Percentiles rank a stretch among this genome's conserved stretches.
phyloP scores from a whole-genome alignment of 2,888 invertebrate species.

The Amphipyra berbera region DNA sequence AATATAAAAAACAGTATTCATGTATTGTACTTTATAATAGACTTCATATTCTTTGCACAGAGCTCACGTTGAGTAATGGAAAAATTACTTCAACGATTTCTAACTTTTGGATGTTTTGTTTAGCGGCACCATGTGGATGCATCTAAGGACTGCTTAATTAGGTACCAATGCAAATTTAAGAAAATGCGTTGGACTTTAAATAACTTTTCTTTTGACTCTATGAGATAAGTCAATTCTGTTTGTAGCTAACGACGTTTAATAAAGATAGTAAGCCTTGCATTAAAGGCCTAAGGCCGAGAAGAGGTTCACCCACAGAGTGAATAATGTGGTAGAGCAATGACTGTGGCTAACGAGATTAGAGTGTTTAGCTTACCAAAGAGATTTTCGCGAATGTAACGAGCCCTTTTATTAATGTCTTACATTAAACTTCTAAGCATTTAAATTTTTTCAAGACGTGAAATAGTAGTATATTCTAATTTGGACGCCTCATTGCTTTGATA shows the following conservation, averaged over 20 bases:
- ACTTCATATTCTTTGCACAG: conserved; percentile 51
- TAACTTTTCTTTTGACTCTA: conserved; percentile 9
- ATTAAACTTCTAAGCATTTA: conserved; percentile 1
- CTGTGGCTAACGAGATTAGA: conserved; percentile 14
- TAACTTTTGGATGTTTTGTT: conserved; percentile 16
- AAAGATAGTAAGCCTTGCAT: background rate
- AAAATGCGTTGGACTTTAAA: conserved; percentile 3
- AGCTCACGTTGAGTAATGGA: conserved; percentile 36
- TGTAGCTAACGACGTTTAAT: background rate
- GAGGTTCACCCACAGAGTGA: background rate
- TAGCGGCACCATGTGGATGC: conserved; percentile 12
- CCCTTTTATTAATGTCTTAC: conserved; percentile 29
- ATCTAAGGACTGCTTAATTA: conserved; percentile 24
- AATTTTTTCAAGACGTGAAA: background rate
- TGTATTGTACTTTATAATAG: conserved; percentile 51
- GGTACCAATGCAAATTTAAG: background rate
- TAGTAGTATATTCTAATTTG: background rate
- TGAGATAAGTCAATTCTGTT: conserved; percentile 5
- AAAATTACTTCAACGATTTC: conserved; percentile 21
- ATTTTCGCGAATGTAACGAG: conserved; percentile 13
- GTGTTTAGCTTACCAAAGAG: conserved; percentile 12
- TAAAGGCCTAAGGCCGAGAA: background rate
- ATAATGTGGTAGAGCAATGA: background rate
- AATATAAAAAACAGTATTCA: conserved; percentile 26
- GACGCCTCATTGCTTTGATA: conserved; percentile 12